phyloP scores from a whole-genome alignment of 35 echinoderm and acorn worm species.

The Patiria miniata region DNA sequence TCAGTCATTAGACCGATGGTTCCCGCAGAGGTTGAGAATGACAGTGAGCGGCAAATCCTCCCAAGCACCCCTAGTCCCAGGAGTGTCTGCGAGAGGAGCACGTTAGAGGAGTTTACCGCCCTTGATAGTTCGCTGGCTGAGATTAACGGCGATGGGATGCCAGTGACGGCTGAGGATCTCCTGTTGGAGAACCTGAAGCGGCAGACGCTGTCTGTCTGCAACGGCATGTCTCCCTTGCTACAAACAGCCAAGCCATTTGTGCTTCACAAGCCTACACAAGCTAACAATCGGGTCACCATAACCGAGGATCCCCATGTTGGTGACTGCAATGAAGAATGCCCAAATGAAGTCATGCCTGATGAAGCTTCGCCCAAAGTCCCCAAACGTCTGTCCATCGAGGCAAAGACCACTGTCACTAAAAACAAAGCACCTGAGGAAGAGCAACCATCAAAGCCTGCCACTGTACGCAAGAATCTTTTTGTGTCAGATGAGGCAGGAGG shows the following conservation, averaged over 20 bases:
- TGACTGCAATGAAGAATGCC: neutral
- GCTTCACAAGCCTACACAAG: neutral
- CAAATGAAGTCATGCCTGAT: neutral
- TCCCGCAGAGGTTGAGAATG: neutral
- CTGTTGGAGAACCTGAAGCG: conserved; percentile 39
- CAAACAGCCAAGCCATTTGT: conserved; percentile 22
- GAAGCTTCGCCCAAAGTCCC: neutral
- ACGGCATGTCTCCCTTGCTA: conserved; percentile 80
- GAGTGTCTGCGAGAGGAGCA: neutral
- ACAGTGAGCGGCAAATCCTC: neutral
- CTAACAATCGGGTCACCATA: neutral
- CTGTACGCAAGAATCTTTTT: neutral
- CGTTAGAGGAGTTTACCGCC: neutral
- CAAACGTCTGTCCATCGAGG: conserved; percentile 52
- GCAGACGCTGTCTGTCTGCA: conserved; percentile 65
- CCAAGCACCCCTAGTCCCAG: neutral
- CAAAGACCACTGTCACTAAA: conserved; percentile 53
- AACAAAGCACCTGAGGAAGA: conserved; percentile 5
- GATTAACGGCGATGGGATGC: conserved; percentile 40
- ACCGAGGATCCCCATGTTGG: neutral
- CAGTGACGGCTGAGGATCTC: conserved; percentile 58
- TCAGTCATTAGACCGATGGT: neutral
- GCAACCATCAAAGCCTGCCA: neutral
- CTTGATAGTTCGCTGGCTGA: conserved; percentile 56
- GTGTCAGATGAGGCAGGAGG: neutral